Percentiles rank a stretch among this genome's conserved stretches.
Evolutionary conservation across 2,113 vertebrate species (phyloP).

Genomic region (Pterophyllum scalare): DNA sequence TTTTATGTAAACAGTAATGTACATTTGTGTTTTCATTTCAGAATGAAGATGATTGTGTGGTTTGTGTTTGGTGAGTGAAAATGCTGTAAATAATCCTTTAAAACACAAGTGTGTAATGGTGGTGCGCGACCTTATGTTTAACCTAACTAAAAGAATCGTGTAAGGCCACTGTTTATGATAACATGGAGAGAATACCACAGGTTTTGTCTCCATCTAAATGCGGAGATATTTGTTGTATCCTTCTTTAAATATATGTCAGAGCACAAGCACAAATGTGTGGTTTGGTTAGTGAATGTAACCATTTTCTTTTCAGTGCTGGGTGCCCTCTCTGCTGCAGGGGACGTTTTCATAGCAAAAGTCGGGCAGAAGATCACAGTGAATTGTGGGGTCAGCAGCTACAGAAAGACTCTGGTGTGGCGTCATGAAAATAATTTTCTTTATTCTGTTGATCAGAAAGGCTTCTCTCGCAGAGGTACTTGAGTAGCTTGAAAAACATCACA

Average conservation of each 20-base stretch:
- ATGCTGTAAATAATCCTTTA: not conserved
- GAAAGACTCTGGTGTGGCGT: accelerated
- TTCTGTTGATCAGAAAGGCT: accelerated
- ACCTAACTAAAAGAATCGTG: not conserved
- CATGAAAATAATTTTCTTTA: accelerated
- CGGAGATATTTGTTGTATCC: accelerated
- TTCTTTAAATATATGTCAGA: not conserved
- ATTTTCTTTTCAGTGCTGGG: slow-evolving; percentile 58
- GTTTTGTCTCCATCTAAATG: not conserved
- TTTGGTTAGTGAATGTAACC: not conserved
- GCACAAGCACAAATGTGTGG: too few species aligned
- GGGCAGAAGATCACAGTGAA: accelerated
- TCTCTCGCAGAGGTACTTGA: accelerated
- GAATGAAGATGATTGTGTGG: slow-evolving; percentile 41
- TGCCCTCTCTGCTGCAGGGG: slow-evolving; percentile 36
- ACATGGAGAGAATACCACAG: not conserved
- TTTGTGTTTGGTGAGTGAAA: slow-evolving; percentile 62
- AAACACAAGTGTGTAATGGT: not conserved
- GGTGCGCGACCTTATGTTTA: not conserved
- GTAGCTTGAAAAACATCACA: accelerated
- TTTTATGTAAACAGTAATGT: accelerated
- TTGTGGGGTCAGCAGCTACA: accelerated
- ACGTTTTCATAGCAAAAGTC: not conserved
- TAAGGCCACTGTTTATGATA: not conserved
- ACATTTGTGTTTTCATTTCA: not conserved